Percentiles rank a stretch among this genome's conserved stretches.
These are phyloP conservation scores for Spilosoma lubricipeda DNA, from an alignment of 2,888 invertebrate species.

Conservation along the genomic window DNA sequence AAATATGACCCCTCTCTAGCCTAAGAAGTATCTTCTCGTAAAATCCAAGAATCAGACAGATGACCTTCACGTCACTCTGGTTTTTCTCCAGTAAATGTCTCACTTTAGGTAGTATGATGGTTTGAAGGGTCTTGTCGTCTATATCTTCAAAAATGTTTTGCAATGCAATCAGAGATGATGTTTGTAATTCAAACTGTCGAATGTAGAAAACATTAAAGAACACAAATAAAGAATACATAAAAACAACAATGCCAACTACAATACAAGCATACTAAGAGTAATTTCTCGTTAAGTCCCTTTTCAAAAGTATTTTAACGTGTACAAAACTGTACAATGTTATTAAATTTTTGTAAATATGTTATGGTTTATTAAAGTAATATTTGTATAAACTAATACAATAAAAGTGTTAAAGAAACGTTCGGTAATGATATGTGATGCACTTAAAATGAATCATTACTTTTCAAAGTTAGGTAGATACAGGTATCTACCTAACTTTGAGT, in stretches of 20 bases:
- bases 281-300: neutral
- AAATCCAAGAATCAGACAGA: conserved; percentile 92
- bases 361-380: too few relatives aligned
- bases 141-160: conserved; percentile 94
- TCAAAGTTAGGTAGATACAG: too few relatives aligned
- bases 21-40: conserved; percentile 93
- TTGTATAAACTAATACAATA: neutral
- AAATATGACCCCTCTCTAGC: conserved; percentile 94
- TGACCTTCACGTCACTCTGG: conserved; percentile 92
- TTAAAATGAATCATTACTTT: neutral
- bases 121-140: conserved; percentile 92
- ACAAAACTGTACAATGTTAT: neutral
- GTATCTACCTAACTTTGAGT: too few relatives aligned
- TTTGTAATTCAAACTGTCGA: conserved; percentile 83
- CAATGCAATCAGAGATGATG: conserved; percentile 95
- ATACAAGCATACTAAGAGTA: neutral
- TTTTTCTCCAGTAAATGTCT: conserved; percentile 93
- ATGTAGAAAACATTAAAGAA: conserved; percentile 18
- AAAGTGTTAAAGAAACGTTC: too few relatives aligned
- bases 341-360: neutral
- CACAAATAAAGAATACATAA: conserved; percentile 8
- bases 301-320: neutral
- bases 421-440: too few relatives aligned
- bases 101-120: conserved; percentile 93
- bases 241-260: neutral